Evolutionary conservation across 2,888 invertebrate genomes (phyloP).

Genomic region (Pinctada fucata): DNA sequence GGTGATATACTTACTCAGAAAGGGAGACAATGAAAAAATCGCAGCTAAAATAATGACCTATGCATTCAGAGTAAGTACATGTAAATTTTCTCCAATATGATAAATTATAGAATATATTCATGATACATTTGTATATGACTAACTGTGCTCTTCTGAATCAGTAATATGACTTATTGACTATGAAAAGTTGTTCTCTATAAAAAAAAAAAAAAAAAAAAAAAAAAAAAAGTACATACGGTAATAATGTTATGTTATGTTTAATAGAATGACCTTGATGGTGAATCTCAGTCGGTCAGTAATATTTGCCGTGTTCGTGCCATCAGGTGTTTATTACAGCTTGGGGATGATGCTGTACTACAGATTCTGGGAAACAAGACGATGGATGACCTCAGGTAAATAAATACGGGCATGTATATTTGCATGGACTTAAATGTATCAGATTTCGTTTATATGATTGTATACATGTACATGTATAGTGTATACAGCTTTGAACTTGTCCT

Average conservation of each 20-base stretch:
- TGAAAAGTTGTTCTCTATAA: no score
- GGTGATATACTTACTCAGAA: constrained; percentile 60
- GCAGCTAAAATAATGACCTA: constrained; percentile 46
- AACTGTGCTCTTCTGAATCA: background rate
- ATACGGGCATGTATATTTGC: background rate
- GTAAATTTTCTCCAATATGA: background rate
- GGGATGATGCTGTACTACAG: constrained; percentile 54
- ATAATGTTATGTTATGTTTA: constrained; percentile 1
- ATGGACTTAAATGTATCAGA: background rate
- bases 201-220: no score
- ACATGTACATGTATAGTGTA: background rate
- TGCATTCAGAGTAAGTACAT: constrained; percentile 45
- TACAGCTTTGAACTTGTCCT: background rate
- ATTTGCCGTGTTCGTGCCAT: constrained; percentile 62
- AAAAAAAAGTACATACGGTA: no score
- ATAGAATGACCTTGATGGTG: constrained; percentile 25
- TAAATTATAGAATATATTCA: background rate
- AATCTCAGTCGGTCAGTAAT: constrained; percentile 39
- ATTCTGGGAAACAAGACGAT: constrained; percentile 44
- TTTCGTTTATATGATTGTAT: background rate
- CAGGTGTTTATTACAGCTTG: constrained; percentile 63
- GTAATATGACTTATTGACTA: no score
- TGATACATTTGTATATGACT: background rate
- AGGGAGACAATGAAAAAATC: constrained; percentile 49
- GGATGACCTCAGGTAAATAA: constrained; percentile 55